Conservation (phyloP, 1,140 invertebrate genomes). For the Leptinotarsa lineolata region DNA sequence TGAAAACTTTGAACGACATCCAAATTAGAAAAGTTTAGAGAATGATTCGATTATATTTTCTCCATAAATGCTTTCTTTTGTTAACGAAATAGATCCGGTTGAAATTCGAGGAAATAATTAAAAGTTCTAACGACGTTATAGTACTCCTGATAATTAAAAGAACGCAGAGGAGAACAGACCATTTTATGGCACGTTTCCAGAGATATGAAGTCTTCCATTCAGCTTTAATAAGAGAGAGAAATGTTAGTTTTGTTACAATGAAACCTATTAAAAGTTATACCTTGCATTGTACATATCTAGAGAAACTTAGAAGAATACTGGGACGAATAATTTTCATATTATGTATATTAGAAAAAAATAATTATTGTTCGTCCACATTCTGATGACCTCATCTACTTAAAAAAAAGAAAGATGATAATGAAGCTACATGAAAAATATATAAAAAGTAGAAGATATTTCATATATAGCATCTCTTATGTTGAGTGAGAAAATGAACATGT, state of each 20-base stretch:
- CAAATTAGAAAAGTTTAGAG: conserved; percentile 41
- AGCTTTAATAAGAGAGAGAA: not conserved
- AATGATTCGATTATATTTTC: conserved; percentile 27
- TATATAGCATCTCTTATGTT: too few relatives aligned
- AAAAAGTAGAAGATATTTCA: too few relatives aligned
- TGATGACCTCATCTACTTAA: too few relatives aligned
- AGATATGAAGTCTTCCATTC: not conserved
- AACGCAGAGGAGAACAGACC: not conserved
- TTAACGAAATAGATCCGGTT: conserved; percentile 10
- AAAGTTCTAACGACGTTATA: conserved; percentile 21
- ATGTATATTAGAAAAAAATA: too few relatives aligned
- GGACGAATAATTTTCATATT: too few relatives aligned
- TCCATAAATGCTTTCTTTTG: conserved; percentile 28
- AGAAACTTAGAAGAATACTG: too few relatives aligned
- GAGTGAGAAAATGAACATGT: too few relatives aligned
- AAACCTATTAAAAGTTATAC: too few relatives aligned
- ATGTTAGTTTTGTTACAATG: not conserved
- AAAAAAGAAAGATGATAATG: too few relatives aligned
- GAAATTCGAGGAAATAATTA: conserved; percentile 22
- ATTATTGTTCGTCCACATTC: too few relatives aligned
- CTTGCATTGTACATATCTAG: too few relatives aligned
- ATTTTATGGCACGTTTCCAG: not conserved
- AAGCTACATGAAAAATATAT: too few relatives aligned
- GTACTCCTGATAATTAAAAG: conserved; percentile 1
- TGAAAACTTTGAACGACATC: conserved; percentile 41